Base-by-base conservation (phyloP, 2,797 vertebrate genomes). In the Hipposideros larvatus region DNA sequence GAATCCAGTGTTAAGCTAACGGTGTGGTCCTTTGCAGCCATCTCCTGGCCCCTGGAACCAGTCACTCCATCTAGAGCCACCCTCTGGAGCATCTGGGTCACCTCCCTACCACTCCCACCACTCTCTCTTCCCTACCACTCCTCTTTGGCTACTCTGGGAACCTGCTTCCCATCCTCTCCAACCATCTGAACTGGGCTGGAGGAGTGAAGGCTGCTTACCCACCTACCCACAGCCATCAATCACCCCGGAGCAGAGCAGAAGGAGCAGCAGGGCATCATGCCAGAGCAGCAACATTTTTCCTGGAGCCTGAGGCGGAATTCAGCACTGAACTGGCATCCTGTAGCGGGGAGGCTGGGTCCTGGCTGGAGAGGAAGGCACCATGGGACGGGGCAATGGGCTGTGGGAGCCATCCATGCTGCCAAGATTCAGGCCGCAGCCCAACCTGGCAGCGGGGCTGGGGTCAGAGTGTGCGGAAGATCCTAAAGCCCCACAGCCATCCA, bases 181-280 rank as follows among this genome's bases (percentile, higher is more conserved):
- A 22, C 57, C 71, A 57, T 95, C 89, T 87, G 75, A 75, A 75
- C 55, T 0, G 0, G 24, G 15, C 37, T 2, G 16, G 37, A 26
- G 70, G 15, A 22, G 43, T 41, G 65, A 53, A 37, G 51, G n/a
- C 66, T 61, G 26, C 48, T 80, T 79, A n/a, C 55, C 46, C 82
- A 37, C 71, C 73, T 77, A 53, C 41, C 83, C 3, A 7, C 66
- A 80, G 78, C 78, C 82, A 83, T 94, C 90, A 4, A 61, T 93
- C 95, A 86, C 48, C 24, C 3, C 0, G 0, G 46, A 87, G 59
- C 15, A 15, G 75, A 89, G 70, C 48, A 91, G 86, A 79, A 96
- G 88, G 79, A 91, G 68, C 91, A 71, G 94, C 71, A 16, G 80
- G 85, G 59, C 84, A 18, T 22, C 61, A 34, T 94, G 57, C 78